A percentile compares a stretch with the other conserved stretches of the same genome.
phyloP scores from a whole-genome alignment of 2,888 invertebrate genomes.

The Pediacus dermestoides region DNA sequence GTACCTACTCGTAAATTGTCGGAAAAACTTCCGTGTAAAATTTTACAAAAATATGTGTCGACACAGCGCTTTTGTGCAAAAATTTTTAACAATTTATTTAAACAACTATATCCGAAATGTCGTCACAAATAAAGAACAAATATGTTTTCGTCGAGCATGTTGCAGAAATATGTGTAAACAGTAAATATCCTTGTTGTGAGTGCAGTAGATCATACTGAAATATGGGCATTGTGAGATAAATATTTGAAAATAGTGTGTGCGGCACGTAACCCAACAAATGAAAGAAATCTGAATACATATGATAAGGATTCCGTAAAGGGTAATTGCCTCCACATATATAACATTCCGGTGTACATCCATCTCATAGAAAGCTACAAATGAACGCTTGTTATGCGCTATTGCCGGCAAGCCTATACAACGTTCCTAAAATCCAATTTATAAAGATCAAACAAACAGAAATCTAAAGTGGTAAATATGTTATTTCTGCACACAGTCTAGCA shows the following conservation, averaged over 20 bases:
- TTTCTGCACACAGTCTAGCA: conserved; percentile 24
- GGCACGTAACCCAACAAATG: conserved; percentile 28
- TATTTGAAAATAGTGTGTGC: conserved; percentile 25
- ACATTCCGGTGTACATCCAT: conserved; percentile 27
- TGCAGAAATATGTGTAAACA: no score
- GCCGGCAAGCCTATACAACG: conserved; percentile 18
- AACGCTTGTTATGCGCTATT: conserved; percentile 16
- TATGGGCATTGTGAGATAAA: conserved; percentile 32
- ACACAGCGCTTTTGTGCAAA: no score
- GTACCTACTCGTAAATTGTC: no score
- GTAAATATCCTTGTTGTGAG: no score
- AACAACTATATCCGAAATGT: no score
- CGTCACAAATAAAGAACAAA: no score
- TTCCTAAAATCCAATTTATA: conserved; percentile 35
- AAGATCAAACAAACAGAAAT: conserved; percentile 31
- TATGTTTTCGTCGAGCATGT: no score
- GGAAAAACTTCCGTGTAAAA: no score
- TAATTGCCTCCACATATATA: conserved; percentile 31
- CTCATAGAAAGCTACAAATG: conserved; percentile 19
- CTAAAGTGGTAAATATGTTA: conserved; percentile 35
- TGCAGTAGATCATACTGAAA: conserved; percentile 16
- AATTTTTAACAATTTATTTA: no score
- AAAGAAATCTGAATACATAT: conserved; percentile 31
- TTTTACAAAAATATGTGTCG: no score
- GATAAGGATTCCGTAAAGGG: conserved; percentile 31